Base-by-base conservation (phyloP, 2,113 vertebrate species). In the Cynoglossus semilaevis region DNA sequence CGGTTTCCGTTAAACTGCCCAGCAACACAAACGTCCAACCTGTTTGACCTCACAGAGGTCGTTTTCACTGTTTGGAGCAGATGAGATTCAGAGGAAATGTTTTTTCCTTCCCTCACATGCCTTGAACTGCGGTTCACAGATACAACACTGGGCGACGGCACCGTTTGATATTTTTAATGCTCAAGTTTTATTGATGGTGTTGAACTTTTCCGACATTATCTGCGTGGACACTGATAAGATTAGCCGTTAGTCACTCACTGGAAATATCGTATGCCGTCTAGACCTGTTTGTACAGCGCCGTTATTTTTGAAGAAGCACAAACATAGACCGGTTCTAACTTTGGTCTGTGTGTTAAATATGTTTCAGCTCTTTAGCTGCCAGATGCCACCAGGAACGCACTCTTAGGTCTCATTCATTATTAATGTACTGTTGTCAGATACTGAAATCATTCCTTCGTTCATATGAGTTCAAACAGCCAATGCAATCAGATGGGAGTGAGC, bases 61-160 rank as follows among this genome's bases (percentile, higher is more conserved):
- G 83, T 79, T 89, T 41, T 82, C 80, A 80, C 77, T 58, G 36
- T 88, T 84, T 88, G 80, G 84, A 91, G 89, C 88, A 92, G 89
- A 77, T 85, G 72, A 89, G 50, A 47, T 70, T 46, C 7, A 53
- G 22, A 87, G 85, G 83, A 89, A 90, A 88, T 82, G 47, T 76
- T 58, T 72, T 70, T 58, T 51, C 68, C 62, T 44, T 37, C 13
- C 17, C 22, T 12, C 5, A 8, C 51, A 9, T 6, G 38, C 57
- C 64, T 68, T 51, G 19, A 51, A 15, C 58, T 50, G 37, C 15
- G 38, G 29, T 74, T 15, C 13, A 15, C 36, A 14, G 58, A 47
- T 7, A 17, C 45, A 45, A 40, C 42, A 40, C 44, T 66, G 17
- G 14, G 15, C 8, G 15, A 47, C 9, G 54, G 22, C 52, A 1